A percentile compares a stretch with the other conserved stretches of the same genome.
These are phyloP conservation scores for Myxocyprinus asiaticus DNA, from an alignment of 2,113 vertebrate genomes.

Conservation along the genomic window DNA sequence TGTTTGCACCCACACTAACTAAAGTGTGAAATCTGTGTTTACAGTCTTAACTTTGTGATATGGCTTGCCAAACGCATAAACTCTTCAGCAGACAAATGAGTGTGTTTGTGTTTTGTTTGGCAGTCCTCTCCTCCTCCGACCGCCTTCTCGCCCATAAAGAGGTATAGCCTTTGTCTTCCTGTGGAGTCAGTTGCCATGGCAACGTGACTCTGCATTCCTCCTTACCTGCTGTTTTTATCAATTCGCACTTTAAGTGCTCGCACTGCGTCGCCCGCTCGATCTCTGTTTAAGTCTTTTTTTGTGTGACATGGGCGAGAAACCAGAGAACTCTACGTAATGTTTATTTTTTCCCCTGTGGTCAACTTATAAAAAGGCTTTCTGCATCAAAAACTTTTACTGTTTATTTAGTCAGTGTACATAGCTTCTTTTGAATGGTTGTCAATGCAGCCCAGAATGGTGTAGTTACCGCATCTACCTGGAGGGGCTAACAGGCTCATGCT, in stretches of 20 bases:
- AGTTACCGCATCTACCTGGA: no score
- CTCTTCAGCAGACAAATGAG: neutral
- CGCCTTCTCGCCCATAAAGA: constrained; percentile 34
- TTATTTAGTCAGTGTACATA: no score
- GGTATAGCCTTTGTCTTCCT: constrained; percentile 63
- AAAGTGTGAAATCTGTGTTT: neutral
- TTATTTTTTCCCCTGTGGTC: no score
- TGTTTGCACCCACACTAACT: neutral
- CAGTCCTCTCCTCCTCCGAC: constrained; percentile 39
- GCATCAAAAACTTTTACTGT: no score
- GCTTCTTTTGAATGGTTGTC: no score
- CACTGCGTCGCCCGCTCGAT: constrained; percentile 49
- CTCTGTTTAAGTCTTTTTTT: neutral
- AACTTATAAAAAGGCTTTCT: no score
- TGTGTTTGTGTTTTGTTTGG: constrained; percentile 41
- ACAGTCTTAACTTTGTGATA: constrained; percentile 41
- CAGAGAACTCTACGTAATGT: neutral
- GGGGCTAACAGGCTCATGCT: no score
- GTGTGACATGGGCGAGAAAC: neutral
- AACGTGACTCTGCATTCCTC: constrained; percentile 76
- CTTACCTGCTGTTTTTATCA: constrained; percentile 77
- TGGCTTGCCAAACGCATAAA: neutral
- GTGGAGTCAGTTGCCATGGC: constrained; percentile 75
- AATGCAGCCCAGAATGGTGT: no score
- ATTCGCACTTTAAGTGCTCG: constrained; percentile 47